Percentiles rank a stretch among this genome's conserved stretches.
Conservation (phyloP, 2,888 invertebrate species). For the Lottia gigantea region DNA sequence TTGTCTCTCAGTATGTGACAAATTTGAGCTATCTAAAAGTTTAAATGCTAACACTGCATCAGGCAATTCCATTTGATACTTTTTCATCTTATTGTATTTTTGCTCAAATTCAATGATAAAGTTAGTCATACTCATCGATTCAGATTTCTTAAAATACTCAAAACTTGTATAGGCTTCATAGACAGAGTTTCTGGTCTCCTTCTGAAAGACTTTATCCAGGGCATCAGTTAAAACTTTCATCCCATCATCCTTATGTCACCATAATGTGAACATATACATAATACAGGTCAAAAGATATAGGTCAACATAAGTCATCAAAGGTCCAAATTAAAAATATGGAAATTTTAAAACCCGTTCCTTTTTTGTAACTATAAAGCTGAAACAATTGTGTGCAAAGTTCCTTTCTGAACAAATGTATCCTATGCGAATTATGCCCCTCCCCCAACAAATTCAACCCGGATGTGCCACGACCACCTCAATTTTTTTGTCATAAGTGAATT, state of each 20-base stretch:
- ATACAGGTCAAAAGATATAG: too few species aligned
- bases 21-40: conserved; percentile 13
- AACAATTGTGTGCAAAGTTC: too few species aligned
- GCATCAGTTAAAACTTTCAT: conserved; percentile 9
- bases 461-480: too few species aligned
- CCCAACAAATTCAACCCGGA: too few species aligned
- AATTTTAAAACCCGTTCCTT: too few species aligned
- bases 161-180: neutral
- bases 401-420: too few species aligned
- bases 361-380: too few species aligned
- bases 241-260: conserved; percentile 7
- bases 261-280: too few species aligned
- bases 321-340: too few species aligned
- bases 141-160: neutral
- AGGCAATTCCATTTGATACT: conserved; percentile 4
- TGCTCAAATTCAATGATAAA: conserved; percentile 7
- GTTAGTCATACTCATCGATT: conserved; percentile 4
- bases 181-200: neutral
- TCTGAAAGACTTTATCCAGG: conserved; percentile 2
- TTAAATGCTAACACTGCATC: conserved; percentile 14
- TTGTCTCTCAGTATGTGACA: neutral
- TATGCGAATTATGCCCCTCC: too few species aligned
- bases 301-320: too few species aligned
- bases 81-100: neutral
- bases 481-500: too few species aligned